These are phyloP conservation scores for Zele albiditarsus DNA, from an alignment of 2,888 invertebrate species.

Conservation along the genomic window DNA sequence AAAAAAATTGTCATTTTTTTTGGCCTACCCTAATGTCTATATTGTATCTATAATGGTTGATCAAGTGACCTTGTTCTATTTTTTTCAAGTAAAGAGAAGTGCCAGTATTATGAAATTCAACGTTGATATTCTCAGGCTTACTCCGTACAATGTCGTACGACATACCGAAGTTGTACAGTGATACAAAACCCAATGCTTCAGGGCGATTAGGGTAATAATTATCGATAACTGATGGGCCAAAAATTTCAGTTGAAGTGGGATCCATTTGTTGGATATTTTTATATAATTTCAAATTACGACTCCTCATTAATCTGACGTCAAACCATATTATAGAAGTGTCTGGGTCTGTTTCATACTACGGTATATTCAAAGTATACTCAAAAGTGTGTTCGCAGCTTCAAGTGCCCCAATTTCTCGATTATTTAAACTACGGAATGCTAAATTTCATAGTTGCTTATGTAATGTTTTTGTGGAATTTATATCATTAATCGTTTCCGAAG, in stretches of 20 bases:
- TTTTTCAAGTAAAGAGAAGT: no score
- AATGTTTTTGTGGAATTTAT: no score
- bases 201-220: constrained; percentile 48
- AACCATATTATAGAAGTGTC: constrained; percentile 40
- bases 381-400: constrained; percentile 49
- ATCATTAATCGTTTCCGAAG: no score
- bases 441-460: no score
- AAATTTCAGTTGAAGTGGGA: constrained; percentile 44
- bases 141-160: no score
- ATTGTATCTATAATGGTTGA: constrained; percentile 26
- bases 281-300: constrained; percentile 16
- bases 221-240: constrained; percentile 38
- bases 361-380: constrained; percentile 34
- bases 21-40: no score
- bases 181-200: constrained; percentile 34
- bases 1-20: no score
- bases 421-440: no score
- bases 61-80: no score
- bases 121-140: no score
- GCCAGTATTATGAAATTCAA: no score
- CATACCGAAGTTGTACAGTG: constrained; percentile 38
- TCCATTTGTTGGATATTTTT: constrained; percentile 31
- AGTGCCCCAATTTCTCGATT: constrained; percentile 39
- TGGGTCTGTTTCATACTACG: no score
- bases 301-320: constrained; percentile 30